These are phyloP conservation scores for Lordiphosa collinella DNA, from an alignment of 1,140 invertebrate species.

Conservation along the genomic window DNA sequence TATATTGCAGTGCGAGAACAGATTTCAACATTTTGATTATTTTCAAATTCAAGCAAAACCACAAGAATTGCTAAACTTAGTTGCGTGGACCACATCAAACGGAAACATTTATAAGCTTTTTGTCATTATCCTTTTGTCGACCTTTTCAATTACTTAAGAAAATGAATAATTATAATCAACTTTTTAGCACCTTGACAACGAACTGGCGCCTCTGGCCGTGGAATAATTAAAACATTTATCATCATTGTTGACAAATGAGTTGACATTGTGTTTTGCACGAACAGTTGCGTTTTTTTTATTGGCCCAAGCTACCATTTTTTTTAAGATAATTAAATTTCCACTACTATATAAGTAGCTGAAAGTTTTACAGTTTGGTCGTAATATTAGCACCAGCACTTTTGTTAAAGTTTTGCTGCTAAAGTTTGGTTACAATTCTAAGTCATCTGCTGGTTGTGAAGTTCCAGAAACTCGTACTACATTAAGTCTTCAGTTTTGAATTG, in stretches of 20 bases:
- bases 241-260: constrained; percentile 43
- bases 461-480: no score
- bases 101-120: background rate
- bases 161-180: background rate
- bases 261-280: constrained; percentile 9
- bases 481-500: no score
- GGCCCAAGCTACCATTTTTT: no score
- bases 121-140: constrained; percentile 3
- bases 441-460: no score
- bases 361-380: no score
- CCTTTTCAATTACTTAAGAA: constrained; percentile 36
- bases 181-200: constrained; percentile 24
- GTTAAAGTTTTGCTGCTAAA: no score
- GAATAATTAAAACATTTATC: constrained; percentile 53
- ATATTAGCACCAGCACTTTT: no score
- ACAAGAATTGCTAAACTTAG: constrained; percentile 5
- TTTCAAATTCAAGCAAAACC: background rate
- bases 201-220: background rate
- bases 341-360: no score
- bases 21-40: constrained; percentile 13
- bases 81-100: constrained; percentile 1
- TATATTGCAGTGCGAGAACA: constrained; percentile 2
- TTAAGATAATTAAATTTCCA: no score
- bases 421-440: no score
- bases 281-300: no score